Conservation (phyloP, 2,888 invertebrate genomes). For the Parnassius mnemosyne region DNA sequence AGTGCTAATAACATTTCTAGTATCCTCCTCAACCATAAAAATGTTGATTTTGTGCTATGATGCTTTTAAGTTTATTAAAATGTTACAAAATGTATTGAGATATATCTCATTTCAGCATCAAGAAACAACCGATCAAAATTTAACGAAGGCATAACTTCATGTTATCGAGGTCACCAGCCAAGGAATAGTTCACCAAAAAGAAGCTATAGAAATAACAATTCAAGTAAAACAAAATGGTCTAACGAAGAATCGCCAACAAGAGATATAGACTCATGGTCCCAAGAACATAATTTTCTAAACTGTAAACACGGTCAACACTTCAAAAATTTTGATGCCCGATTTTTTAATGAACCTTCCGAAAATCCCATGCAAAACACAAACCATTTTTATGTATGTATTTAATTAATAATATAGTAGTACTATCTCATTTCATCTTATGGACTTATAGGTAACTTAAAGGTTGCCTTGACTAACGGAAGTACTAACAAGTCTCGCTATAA, state of each 20-base stretch:
- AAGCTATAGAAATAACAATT: background rate
- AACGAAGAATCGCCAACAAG: background rate
- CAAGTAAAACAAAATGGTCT: background rate
- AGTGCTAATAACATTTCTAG: no score
- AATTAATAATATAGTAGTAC: no score
- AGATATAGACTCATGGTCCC: background rate
- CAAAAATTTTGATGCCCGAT: background rate
- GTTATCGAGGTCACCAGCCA: constrained; percentile 7
- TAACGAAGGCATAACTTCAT: constrained; percentile 7
- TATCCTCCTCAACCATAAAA: no score
- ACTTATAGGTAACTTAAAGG: no score
- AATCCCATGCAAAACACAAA: no score
- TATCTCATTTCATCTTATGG: no score
- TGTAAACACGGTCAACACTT: background rate
- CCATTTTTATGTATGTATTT: no score
- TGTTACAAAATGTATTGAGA: no score
- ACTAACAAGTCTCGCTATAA: no score
- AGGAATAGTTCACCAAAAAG: background rate
- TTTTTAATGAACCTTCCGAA: background rate
- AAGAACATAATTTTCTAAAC: background rate
- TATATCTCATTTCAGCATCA: constrained; percentile 3
- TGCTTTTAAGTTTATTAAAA: no score
- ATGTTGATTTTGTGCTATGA: no score
- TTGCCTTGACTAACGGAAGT: no score
- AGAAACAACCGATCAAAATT: constrained; percentile 1